These are phyloP conservation scores for Ephydatia muelleri DNA, from an alignment of 37 sponge, comb jelly and placozoan genomes.

Conservation along the genomic window DNA sequence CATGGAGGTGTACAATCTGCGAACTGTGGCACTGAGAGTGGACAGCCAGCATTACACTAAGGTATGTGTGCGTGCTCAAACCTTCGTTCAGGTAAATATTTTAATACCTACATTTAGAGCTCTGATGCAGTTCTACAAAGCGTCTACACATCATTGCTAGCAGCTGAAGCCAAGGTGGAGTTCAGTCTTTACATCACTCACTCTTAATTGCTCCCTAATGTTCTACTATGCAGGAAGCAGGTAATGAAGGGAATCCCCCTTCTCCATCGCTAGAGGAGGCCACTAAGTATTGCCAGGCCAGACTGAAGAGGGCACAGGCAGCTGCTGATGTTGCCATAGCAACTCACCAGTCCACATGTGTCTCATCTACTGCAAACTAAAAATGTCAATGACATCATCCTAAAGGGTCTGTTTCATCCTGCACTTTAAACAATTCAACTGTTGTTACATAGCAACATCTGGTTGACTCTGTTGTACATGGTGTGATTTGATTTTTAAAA, in stretches of 20 bases:
- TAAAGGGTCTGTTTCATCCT: neutral
- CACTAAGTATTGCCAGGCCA: slow-evolving; percentile 15
- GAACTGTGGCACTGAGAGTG: neutral
- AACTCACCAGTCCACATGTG: neutral
- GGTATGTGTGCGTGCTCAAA: neutral
- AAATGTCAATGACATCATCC: neutral
- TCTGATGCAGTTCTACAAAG: neutral
- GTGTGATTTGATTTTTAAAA: no score
- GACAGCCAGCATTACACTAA: neutral
- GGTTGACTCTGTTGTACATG: no score
- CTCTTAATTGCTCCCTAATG: neutral
- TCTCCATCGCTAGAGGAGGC: slow-evolving; percentile 1
- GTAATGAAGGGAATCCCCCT: neutral
- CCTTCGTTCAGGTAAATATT: no score
- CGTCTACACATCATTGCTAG: neutral
- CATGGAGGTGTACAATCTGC: neutral
- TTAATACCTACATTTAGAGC: neutral
- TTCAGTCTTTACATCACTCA: neutral
- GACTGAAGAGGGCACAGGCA: neutral
- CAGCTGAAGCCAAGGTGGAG: neutral
- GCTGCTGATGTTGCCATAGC: neutral
- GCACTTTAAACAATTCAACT: neutral
- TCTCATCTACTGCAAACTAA: neutral
- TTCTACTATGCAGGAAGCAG: neutral
- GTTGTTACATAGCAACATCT: neutral